Percentiles rank a stretch among this genome's conserved stretches.
Conservation (phyloP, 2,113 vertebrate genomes). For the Microcebus ravelobensis region DNA sequence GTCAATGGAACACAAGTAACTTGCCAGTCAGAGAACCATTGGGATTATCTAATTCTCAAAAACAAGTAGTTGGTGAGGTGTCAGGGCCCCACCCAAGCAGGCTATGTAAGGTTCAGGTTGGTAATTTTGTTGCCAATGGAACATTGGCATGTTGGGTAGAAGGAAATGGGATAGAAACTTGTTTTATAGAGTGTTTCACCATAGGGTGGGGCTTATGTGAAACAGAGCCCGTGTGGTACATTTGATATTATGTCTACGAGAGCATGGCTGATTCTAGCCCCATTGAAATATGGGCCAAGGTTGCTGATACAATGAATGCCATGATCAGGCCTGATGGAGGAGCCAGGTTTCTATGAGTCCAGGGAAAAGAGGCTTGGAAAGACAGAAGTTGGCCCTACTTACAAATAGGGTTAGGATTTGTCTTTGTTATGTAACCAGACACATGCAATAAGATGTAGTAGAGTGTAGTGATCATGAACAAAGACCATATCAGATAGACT, state of each 20-base stretch:
- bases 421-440: not conserved
- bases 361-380: not conserved
- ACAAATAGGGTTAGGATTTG: not conserved
- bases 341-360: not conserved
- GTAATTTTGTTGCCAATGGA: not conserved
- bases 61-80: not conserved
- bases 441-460: not conserved
- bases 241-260: not conserved
- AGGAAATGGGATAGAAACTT: not conserved
- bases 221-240: not conserved
- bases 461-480: not conserved
- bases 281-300: not conserved
- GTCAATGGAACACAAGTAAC: not conserved
- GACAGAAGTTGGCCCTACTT: not conserved
- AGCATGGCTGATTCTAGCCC: not conserved
- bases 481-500: not conserved
- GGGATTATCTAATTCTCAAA: not conserved
- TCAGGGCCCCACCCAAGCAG: not conserved
- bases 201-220: not conserved
- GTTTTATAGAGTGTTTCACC: not conserved
- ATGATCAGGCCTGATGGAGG: not conserved
- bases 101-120: not conserved
- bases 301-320: not conserved
- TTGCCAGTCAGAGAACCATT: not conserved
- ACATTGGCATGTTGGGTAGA: not conserved